Evolutionary conservation across 2,113 vertebrate species (phyloP), one percentile per base, ranked within the genome.

Genomic region (Otis tarda): DNA sequence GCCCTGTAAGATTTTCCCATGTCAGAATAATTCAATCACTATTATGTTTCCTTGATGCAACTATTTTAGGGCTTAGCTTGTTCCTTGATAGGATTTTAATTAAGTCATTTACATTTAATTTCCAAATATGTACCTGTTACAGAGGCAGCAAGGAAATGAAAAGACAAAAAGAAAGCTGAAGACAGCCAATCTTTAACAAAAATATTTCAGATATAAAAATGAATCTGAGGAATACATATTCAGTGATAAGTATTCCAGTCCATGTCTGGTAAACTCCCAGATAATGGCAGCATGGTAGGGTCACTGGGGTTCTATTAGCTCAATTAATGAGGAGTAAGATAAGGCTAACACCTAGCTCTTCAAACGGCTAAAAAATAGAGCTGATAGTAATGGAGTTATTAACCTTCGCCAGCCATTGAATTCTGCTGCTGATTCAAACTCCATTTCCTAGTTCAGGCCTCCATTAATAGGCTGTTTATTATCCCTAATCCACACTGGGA

Each of bases 281-380:
- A 98, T 98, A 98, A 98, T 97, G 96, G 98, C 98, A 68, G 97
- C 96, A 59, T 95, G 97, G 97, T 97, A 97, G 97, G 98, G 99
- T 99, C 98, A 97, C 94, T 59, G 95, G 96, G 98, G 98, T 98
- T 98, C 98, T 99, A 99, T 99, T 99, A 99, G 98, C 98, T 98
- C 98, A 98, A 99, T 99, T 99, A 99, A 99, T 99, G 99, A 99
- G 99, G 98, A 99, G 98, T 99, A 99, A 99, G 99, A 98, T 98
- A 98, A 97, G 98, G 98, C 99, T 98, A 98, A 99, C 98, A 98
- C 97, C 94, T 92, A 94, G 98, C 98, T 98, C 98, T 98, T 98
- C 98, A 98, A 98, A 98, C 89, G 98, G 98, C 98, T 99, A 97
- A 98, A 96, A 98, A 97, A 75, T 98, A 98, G 98, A 98, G 99